These are phyloP conservation scores for Ophiothrix spiculata DNA, from an alignment of 35 echinoderm and acorn worm species.

Conservation along the genomic window DNA sequence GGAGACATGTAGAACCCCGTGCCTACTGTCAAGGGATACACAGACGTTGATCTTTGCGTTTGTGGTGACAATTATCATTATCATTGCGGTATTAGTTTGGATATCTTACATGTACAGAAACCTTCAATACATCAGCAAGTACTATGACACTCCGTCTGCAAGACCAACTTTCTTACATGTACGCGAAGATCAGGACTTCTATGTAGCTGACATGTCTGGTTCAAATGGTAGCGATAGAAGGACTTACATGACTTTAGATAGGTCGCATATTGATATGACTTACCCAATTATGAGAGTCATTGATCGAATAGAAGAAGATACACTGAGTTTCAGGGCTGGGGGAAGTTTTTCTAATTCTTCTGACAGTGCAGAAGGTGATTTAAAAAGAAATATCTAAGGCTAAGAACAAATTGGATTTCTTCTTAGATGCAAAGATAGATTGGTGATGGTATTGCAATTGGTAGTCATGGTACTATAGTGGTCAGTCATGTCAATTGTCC, in stretches of 20 bases:
- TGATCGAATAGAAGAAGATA: conserved; percentile 16
- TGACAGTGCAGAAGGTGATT: background rate
- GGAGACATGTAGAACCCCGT: no score
- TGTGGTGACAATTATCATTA: background rate
- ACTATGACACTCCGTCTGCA: background rate
- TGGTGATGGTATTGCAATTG: no score
- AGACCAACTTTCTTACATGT: background rate
- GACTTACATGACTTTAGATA: background rate
- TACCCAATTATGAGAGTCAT: background rate
- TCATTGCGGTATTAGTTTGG: background rate
- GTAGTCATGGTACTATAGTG: no score
- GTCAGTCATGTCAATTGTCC: no score
- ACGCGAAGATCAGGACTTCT: background rate
- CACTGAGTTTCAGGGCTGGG: background rate
- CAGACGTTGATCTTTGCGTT: background rate
- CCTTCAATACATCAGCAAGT: background rate
- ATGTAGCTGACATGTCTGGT: background rate
- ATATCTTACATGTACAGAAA: background rate
- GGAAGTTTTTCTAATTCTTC: background rate
- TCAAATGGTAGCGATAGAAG: background rate
- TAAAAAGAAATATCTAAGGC: background rate
- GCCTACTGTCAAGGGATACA: no score
- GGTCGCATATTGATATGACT: background rate
- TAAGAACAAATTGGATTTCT: no score
- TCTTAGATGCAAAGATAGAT: no score